Evolutionary conservation across 1,140 invertebrate species (phyloP).

Genomic region (Orchestia grillus): DNA sequence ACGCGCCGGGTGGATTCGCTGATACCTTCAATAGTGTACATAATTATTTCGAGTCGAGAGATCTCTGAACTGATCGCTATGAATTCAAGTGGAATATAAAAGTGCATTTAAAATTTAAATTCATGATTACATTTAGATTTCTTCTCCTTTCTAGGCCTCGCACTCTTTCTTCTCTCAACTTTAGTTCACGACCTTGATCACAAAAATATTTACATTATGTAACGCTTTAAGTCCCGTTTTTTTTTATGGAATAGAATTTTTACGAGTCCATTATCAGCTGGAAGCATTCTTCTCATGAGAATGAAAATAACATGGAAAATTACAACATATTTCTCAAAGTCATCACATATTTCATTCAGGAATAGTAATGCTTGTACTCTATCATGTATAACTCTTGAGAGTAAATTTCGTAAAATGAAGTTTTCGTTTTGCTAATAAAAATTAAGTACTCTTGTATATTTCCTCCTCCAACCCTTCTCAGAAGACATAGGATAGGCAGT

Average conservation of each 20-base stretch:
- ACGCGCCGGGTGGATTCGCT: background rate
- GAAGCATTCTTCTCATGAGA: background rate
- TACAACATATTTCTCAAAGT: too few species aligned
- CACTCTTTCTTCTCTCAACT: too few species aligned
- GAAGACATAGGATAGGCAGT: too few species aligned
- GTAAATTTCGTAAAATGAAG: too few species aligned
- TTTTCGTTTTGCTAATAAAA: too few species aligned
- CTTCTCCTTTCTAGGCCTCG: background rate
- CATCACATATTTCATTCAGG: too few species aligned
- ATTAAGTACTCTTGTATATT: too few species aligned
- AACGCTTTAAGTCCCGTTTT: background rate
- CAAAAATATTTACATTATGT: background rate
- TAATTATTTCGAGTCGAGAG: background rate
- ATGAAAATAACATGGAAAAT: background rate
- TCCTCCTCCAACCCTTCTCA: too few species aligned
- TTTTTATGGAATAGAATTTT: background rate
- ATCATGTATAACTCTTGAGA: too few species aligned
- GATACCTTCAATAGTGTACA: background rate
- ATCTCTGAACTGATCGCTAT: background rate
- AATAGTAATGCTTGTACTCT: too few species aligned
- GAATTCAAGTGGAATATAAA: background rate
- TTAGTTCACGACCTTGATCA: background rate
- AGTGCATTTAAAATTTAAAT: background rate
- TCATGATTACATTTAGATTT: background rate
- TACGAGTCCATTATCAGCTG: background rate